Base-by-base conservation (phyloP, 2,113 vertebrate genomes). In the Microtus pennsylvanicus region DNA sequence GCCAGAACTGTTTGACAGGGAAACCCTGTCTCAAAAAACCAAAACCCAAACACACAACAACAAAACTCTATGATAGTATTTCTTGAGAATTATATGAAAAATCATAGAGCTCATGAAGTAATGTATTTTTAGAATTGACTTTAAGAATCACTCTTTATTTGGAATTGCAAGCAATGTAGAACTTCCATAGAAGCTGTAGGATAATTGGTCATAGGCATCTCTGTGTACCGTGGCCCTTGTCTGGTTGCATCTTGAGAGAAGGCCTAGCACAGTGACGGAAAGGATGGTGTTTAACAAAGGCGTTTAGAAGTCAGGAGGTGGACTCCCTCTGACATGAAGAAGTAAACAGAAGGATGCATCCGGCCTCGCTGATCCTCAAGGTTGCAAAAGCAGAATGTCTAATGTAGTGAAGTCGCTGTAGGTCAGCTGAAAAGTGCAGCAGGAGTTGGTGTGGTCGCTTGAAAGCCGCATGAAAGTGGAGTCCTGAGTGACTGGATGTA, bases 31-130 rank as follows among this genome's bases (percentile, higher is more conserved):
- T 19, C 33, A 72, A 72, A n/a, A 72, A 72, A 72, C 14, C 13
- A 70, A 72, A 72, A n/a, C 4, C 24, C 65, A 67, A 67, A 28
- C 65, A 69, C 30, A 33, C 33, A 70, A 33, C 33, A 72, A n/a
- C 69, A 97, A 94, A 69, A 33, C 22, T 58, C 69, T 58, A 28
- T 74, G 52, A 89, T 96, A 95, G 38, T 58, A 45, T 89, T 92
- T 94, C 80, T 67, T 91, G 45, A 96, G 50, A 95, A 91, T 96
- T 95, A 78, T 89, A 28, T 89, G 47, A 87, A 83, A 96, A 96
- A 83, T 93, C 38, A 89, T 89, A 65, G 96, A 93, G 61, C 50
- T 33, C 12, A 14, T 61, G 58, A 52, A 30, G 12, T 82, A 70
- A 88, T 76, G 8, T 35, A 74, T 89, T 85, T 90, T 75, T 45